Percentiles rank a stretch among this genome's conserved stretches.
phyloP scores from a whole-genome alignment of 1,140 invertebrate genomes.

The Drosophila burlai region DNA sequence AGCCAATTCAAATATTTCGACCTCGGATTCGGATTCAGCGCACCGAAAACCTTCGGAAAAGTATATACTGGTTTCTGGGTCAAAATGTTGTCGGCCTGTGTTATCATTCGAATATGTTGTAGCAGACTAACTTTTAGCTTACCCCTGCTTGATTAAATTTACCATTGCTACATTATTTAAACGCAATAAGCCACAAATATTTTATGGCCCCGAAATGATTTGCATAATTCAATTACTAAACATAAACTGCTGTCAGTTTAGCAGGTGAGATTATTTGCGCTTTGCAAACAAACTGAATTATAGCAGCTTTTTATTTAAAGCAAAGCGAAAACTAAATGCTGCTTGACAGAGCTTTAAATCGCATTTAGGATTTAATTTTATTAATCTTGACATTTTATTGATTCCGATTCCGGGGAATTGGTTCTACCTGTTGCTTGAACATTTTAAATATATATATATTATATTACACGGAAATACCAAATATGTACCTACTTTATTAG shows the following conservation, averaged over 20 bases:
- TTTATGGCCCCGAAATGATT: slow-evolving; percentile 18
- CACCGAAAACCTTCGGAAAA: too few relatives aligned
- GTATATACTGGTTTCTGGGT: too few relatives aligned
- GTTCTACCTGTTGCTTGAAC: not conserved
- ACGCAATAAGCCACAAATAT: slow-evolving; percentile 10
- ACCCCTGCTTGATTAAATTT: slow-evolving; percentile 4
- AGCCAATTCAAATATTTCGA: too few relatives aligned
- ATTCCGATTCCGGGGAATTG: not conserved
- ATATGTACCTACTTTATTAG: not conserved
- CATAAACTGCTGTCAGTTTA: slow-evolving; percentile 22
- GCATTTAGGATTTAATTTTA: not conserved
- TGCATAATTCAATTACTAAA: slow-evolving; percentile 45
- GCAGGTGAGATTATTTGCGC: slow-evolving; percentile 32
- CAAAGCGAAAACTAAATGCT: slow-evolving; percentile 16
- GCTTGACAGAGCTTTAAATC: slow-evolving; percentile 5
- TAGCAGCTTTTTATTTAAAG: slow-evolving; percentile 20
- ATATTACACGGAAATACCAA: not conserved
- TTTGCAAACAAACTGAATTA: slow-evolving; percentile 35
- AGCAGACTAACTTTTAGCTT: too few relatives aligned
- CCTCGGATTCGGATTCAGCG: too few relatives aligned
- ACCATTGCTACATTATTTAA: slow-evolving; percentile 16
- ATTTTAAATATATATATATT: not conserved
- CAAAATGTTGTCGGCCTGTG: too few relatives aligned
- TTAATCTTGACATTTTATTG: slow-evolving; percentile 7
- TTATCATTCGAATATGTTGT: too few relatives aligned